Base-by-base conservation (phyloP, 1,140 invertebrate genomes). In the Drosophila chauvacae region DNA sequence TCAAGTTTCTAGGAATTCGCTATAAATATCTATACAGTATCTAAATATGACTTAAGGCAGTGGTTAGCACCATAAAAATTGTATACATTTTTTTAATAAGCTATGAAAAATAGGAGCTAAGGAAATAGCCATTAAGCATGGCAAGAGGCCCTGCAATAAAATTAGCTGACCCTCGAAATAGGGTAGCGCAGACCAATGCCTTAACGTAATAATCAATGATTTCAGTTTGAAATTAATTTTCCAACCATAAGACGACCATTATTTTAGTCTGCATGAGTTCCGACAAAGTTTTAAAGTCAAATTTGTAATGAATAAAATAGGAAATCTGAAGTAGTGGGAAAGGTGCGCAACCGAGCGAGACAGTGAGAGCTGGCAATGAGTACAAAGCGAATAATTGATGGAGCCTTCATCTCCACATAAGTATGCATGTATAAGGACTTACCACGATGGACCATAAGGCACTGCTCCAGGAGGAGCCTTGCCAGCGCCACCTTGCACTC, bases 381-480 rank as follows among this genome's bases (percentile, higher is more conserved):
- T 59, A 51, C 16, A 73, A 72, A 60, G 16, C 44, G 48, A 48
- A 33, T 60, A 51, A 72, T 44, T 58, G 11, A n/a, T 28, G 35
- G 11, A 56, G 35, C 18, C 10, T n/a, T n/a, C 13, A 1, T 11
- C 45, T 68, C 16, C 30, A 7, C 35, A 26, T 0, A 14, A 7
- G 3, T 11, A n/a, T 26, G 2, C 9, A 39, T 13, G 9, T 28
- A 11, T 23, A 35, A 0, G 23, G 7, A 74, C 77, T 48, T 78
- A 87, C 83, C 83, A 68, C 83, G 65, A 48, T 87, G 83, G 39
- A 84, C 79, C 71, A 85, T 76, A 30, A 87, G 66, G 55, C 83
- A 87, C 60, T 87, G 81, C 62, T 87, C 78, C 35, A 84, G 59
- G 18, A 87, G 63, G 7, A 81, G 81, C 37, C 83, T 66, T 13